These are phyloP conservation scores for Melanotaenia nigrans DNA, from an alignment of 2,797 vertebrate genomes.

Conservation along the genomic window DNA sequence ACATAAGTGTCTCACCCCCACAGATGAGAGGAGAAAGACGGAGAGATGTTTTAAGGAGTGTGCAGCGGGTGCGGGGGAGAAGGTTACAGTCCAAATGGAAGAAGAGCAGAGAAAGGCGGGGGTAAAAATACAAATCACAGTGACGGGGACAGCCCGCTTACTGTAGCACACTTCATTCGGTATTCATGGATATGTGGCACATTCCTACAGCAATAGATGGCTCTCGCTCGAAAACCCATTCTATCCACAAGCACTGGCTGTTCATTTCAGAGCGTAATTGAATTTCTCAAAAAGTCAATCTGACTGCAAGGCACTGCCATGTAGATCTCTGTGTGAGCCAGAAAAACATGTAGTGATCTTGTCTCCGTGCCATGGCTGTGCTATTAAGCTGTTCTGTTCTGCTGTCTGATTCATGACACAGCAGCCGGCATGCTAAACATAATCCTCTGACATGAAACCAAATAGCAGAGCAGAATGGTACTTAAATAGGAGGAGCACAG, in stretches of 20 bases:
- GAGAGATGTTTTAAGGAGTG: constrained; percentile 54
- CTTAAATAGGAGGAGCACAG: constrained; percentile 70
- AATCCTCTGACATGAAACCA: constrained; percentile 72
- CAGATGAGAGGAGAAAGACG: constrained; percentile 28
- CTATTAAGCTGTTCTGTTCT: constrained; percentile 65
- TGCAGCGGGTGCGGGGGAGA: constrained; percentile 38
- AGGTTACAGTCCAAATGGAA: constrained; percentile 59
- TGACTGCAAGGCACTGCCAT: constrained; percentile 50
- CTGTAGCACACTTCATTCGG: constrained; percentile 68
- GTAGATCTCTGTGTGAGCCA: constrained; percentile 14
- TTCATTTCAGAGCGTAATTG: constrained; percentile 68
- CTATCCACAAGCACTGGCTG: constrained; percentile 58
- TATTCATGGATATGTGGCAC: constrained; percentile 74
- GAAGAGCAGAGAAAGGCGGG: constrained; percentile 19
- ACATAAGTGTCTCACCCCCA: constrained; percentile 45
- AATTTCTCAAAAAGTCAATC: constrained; percentile 66
- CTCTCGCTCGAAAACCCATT: constrained; percentile 59
- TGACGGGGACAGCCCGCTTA: constrained; percentile 61
- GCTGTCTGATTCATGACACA: constrained; percentile 71
- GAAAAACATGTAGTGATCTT: constrained; percentile 34
- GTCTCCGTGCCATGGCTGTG: constrained; percentile 41
- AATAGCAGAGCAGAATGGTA: constrained; percentile 66
- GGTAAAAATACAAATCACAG: constrained; percentile 72
- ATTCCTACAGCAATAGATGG: constrained; percentile 61
- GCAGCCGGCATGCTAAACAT: constrained; percentile 67